These are phyloP conservation scores for Campoletis sonorensis DNA, from an alignment of 1,140 invertebrate genomes.

Conservation along the genomic window DNA sequence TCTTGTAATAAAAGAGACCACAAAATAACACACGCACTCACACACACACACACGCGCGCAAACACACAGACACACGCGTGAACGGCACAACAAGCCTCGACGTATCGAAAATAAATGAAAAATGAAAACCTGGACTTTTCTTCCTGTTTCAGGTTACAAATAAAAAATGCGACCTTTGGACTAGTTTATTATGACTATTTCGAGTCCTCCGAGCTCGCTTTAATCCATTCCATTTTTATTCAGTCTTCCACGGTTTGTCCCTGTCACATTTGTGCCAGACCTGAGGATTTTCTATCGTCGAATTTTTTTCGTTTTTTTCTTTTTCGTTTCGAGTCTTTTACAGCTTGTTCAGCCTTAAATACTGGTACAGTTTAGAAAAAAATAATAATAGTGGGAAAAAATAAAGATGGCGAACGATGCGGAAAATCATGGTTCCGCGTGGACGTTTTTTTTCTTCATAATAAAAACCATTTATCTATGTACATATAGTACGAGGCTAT, in stretches of 20 bases:
- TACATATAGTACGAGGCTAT: neutral
- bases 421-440: slow-evolving; percentile 6
- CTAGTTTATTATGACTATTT: slow-evolving; percentile 76
- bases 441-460: slow-evolving; percentile 18
- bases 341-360: neutral
- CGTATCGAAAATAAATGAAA: slow-evolving; percentile 37
- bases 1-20: too few species aligned
- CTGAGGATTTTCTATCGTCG: neutral
- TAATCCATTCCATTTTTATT: slow-evolving; percentile 58
- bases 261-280: slow-evolving; percentile 12
- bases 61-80: too few species aligned
- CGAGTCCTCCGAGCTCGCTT: slow-evolving; percentile 64
- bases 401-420: neutral
- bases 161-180: slow-evolving; percentile 69
- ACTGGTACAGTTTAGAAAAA: neutral
- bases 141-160: slow-evolving; percentile 30
- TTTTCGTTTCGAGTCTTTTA: neutral
- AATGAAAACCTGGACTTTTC: slow-evolving; percentile 59
- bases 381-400: neutral
- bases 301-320: slow-evolving; percentile 41
- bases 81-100: neutral
- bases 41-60: too few species aligned
- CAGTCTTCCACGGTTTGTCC: slow-evolving; percentile 71
- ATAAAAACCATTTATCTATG: slow-evolving; percentile 17
- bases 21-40: too few species aligned